phyloP scores from a whole-genome alignment of 2,113 vertebrate genomes.

The Vulpes lagopus region DNA sequence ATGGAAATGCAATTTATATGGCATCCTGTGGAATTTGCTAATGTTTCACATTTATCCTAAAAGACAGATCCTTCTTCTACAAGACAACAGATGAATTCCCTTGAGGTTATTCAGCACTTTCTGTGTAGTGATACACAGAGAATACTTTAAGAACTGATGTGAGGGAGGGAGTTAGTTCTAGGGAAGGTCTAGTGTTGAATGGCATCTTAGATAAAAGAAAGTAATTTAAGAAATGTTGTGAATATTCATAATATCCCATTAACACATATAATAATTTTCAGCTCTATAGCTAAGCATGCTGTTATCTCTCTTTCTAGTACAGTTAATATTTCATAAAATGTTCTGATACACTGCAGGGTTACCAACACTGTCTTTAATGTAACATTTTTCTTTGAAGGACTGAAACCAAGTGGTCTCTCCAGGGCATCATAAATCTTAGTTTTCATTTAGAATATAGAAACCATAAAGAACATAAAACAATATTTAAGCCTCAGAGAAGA shows the following conservation, averaged over 20 bases:
- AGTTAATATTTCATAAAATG: constrained; percentile 87
- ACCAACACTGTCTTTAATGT: constrained; percentile 83
- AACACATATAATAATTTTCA: constrained; percentile 77
- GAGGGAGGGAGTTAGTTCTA: constrained; percentile 38
- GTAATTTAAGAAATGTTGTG: constrained; percentile 77
- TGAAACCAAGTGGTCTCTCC: constrained; percentile 84
- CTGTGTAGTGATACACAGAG: neutral
- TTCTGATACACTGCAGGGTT: constrained; percentile 82
- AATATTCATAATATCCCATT: constrained; percentile 83
- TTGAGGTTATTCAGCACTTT: constrained; percentile 73
- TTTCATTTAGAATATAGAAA: constrained; percentile 87
- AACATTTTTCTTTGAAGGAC: constrained; percentile 87
- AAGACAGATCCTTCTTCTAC: constrained; percentile 60
- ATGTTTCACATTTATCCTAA: constrained; percentile 64
- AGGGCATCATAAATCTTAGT: constrained; percentile 87
- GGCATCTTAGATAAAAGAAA: constrained; percentile 42
- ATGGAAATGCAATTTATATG: constrained; percentile 59
- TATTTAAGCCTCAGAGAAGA: constrained; percentile 87
- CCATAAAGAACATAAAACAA: constrained; percentile 85
- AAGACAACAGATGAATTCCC: constrained; percentile 76
- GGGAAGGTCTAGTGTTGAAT: constrained; percentile 57
- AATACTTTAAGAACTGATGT: constrained; percentile 57
- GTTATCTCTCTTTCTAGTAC: constrained; percentile 74
- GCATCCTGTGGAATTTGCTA: constrained; percentile 75
- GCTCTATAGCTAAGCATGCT: constrained; percentile 73